Conservation (phyloP, 2,888 invertebrate genomes). For the Tortrix viridana region DNA sequence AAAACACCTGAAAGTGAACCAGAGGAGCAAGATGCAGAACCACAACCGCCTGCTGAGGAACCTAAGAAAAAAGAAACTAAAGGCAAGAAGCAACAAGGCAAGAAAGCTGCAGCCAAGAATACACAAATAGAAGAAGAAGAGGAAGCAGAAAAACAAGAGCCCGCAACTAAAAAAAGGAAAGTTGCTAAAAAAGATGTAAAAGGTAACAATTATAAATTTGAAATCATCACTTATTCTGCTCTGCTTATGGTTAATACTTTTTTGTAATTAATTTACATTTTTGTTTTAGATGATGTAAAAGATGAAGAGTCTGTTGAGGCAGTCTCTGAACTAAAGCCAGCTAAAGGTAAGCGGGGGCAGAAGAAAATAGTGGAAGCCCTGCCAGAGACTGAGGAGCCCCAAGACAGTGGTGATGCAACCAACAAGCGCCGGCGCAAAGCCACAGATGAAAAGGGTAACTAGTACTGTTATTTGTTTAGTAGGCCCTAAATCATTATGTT, state of each 20-base stretch:
- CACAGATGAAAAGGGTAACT: constrained; percentile 78
- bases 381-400: constrained; percentile 54
- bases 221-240: background rate
- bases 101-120: constrained; percentile 61
- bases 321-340: constrained; percentile 59
- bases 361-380: constrained; percentile 62
- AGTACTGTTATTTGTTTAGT: constrained; percentile 59
- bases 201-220: constrained; percentile 52
- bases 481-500: constrained; percentile 47
- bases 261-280: background rate
- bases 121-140: constrained; percentile 47
- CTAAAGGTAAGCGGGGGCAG: constrained; percentile 66
- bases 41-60: constrained; percentile 56
- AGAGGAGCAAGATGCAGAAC: constrained; percentile 49
- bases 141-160: constrained; percentile 51
- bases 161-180: constrained; percentile 62
- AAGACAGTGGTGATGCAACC: constrained; percentile 63
- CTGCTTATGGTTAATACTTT: background rate
- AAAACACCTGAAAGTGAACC: constrained; percentile 53
- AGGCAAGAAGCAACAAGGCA: constrained; percentile 62
- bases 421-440: constrained; percentile 71
- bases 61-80: constrained; percentile 69
- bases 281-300: constrained; percentile 51
- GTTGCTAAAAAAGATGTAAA: constrained; percentile 64
- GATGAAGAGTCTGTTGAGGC: constrained; percentile 50